Percentiles rank a stretch among this genome's conserved stretches.
phyloP scores from a whole-genome alignment of 2,888 invertebrate genomes.

The Dendrolimus pini region DNA sequence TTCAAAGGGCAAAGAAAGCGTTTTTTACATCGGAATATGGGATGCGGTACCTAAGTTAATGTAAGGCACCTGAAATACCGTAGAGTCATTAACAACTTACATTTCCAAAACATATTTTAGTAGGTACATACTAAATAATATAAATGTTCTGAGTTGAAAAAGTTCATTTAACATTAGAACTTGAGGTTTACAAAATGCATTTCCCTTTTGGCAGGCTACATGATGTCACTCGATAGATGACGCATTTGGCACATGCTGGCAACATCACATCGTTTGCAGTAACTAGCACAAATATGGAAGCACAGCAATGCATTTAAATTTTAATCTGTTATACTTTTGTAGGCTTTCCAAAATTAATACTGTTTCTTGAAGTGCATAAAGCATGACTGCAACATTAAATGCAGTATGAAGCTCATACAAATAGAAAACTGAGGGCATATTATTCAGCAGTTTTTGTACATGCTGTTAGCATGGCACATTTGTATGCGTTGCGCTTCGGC shows the following conservation, averaged over 20 bases:
- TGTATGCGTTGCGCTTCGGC: slow-evolving; percentile 67
- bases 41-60: too few relatives aligned
- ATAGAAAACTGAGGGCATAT: slow-evolving; percentile 51
- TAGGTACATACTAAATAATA: too few relatives aligned
- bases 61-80: too few relatives aligned
- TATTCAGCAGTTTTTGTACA: slow-evolving; percentile 65
- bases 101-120: too few relatives aligned
- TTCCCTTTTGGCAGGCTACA: slow-evolving; percentile 5
- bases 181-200: not conserved
- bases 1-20: too few relatives aligned
- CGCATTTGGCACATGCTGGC: slow-evolving; percentile 61
- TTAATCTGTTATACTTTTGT: too few relatives aligned
- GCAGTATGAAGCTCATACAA: slow-evolving; percentile 46
- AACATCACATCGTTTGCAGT: slow-evolving; percentile 17
- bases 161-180: too few relatives aligned
- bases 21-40: too few relatives aligned
- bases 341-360: too few relatives aligned
- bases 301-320: not conserved
- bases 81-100: too few relatives aligned
- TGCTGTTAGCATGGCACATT: slow-evolving; percentile 43
- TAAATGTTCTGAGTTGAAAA: too few relatives aligned
- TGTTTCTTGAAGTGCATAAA: too few relatives aligned
- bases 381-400: slow-evolving; percentile 54
- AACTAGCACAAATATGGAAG: not conserved
- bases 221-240: slow-evolving; percentile 46